These are phyloP conservation scores for Eretmochelys imbricata DNA, from an alignment of 2,113 vertebrate genomes.

Conservation along the genomic window DNA sequence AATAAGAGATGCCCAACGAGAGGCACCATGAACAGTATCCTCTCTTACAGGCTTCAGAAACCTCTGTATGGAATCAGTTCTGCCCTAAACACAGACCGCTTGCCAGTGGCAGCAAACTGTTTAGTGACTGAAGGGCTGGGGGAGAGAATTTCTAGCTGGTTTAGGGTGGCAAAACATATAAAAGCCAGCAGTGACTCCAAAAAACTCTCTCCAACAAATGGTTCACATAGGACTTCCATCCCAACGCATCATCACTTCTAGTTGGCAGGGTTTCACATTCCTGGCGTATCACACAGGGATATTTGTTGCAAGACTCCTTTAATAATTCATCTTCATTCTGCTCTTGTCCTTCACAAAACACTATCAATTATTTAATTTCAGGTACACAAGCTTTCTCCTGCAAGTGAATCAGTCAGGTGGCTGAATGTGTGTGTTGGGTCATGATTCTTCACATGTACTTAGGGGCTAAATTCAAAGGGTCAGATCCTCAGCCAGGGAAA, in stretches of 20 bases:
- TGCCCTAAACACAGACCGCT: background rate
- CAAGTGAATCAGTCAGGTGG: background rate
- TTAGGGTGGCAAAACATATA: background rate
- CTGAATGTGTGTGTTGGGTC: background rate
- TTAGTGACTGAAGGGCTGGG: background rate
- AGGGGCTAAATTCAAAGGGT: too few relatives aligned
- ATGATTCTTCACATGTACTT: too few relatives aligned
- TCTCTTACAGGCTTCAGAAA: background rate
- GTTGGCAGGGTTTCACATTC: background rate
- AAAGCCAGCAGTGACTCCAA: too few relatives aligned
- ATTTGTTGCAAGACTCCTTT: background rate
- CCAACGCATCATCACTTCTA: background rate
- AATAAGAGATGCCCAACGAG: background rate
- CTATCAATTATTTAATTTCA: background rate
- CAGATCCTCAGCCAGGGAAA: background rate
- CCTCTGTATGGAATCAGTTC: background rate
- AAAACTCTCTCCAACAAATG: background rate
- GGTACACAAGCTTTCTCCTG: background rate
- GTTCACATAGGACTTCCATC: background rate
- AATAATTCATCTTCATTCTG: background rate
- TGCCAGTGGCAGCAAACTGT: background rate
- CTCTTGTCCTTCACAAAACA: background rate
- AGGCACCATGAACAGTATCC: background rate
- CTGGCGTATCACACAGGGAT: background rate
- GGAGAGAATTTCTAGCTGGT: background rate